These are phyloP conservation scores for Tetragnatha versicolor DNA, from an alignment of 1,140 invertebrate species.

Conservation along the genomic window DNA sequence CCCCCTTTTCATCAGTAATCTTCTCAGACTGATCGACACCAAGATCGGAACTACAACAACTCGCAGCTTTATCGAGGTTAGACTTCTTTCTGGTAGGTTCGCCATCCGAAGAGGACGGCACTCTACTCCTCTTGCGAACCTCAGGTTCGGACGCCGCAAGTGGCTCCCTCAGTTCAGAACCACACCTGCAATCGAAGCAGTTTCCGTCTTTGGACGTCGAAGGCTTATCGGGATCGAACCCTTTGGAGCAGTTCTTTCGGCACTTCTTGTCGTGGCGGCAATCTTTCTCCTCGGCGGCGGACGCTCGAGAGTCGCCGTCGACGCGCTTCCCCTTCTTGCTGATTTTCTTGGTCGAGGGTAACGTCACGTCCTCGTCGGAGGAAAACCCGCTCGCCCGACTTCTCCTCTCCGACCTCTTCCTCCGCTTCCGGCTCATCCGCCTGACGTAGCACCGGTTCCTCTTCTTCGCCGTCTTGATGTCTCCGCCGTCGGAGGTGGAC, in stretches of 20 bases:
- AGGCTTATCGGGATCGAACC: constrained; percentile 32
- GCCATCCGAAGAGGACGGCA: too few species aligned
- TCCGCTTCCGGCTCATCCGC: neutral
- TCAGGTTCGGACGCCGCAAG: neutral
- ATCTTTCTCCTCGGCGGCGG: too few species aligned
- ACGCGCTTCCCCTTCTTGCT: neutral
- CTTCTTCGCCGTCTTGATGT: neutral
- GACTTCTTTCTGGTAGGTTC: too few species aligned
- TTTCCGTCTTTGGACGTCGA: constrained; percentile 38
- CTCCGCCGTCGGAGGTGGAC: neutral
- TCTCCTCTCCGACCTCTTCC: neutral
- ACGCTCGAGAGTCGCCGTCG: neutral
- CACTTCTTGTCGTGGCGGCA: neutral
- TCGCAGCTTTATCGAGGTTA: too few species aligned
- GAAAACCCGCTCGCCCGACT: neutral
- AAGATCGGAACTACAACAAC: too few species aligned
- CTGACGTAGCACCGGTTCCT: neutral
- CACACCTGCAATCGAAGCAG: neutral
- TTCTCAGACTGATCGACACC: too few species aligned
- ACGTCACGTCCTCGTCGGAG: neutral
- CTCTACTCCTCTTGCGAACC: neutral
- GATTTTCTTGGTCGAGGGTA: neutral
- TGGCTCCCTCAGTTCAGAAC: neutral
- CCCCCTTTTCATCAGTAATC: too few species aligned
- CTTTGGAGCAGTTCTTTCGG: neutral